Conservation (phyloP, 53 echinoderm and acorn worm genomes). For the Echinarachnius parma region DNA sequence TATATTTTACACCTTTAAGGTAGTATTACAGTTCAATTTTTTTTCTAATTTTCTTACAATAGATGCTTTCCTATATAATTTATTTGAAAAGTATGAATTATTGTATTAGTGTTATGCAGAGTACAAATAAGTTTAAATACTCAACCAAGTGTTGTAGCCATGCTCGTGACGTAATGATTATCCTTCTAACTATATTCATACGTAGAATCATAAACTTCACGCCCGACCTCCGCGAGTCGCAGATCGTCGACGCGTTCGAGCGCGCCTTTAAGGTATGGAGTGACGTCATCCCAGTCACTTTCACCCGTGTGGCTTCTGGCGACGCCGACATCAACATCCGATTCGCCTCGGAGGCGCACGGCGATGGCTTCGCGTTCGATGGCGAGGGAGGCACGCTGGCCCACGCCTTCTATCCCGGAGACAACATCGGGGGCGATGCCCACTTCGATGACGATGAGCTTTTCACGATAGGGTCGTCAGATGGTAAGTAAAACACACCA, state of each 20-base stretch:
- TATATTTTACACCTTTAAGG: no score
- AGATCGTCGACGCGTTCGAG: slow-evolving; percentile 58
- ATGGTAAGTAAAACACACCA: slow-evolving; percentile 72
- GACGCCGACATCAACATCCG: slow-evolving; percentile 75
- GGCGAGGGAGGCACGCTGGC: slow-evolving; percentile 93
- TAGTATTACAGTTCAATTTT: no score
- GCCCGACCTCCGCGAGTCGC: slow-evolving; percentile 50
- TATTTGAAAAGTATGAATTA: no score
- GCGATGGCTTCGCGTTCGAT: slow-evolving; percentile 92
- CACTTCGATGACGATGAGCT: slow-evolving; percentile 93
- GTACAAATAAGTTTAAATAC: no score
- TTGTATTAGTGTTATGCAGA: no score
- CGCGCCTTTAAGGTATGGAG: slow-evolving; percentile 74
- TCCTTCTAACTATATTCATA: background rate
- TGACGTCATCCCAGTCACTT: slow-evolving; percentile 77
- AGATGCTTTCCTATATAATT: no score
- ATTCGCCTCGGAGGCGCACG: slow-evolving; percentile 61
- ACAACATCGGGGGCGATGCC: slow-evolving; percentile 82
- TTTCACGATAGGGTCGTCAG: slow-evolving; percentile 61
- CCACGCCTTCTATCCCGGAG: slow-evolving; percentile 91
- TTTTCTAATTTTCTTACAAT: no score
- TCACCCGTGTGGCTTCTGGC: slow-evolving; percentile 46
- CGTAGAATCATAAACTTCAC: slow-evolving; percentile 69
- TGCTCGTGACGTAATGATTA: background rate
- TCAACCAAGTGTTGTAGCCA: no score